Evolutionary conservation across 2,113 vertebrate genomes (phyloP).

Genomic region (Cebidichthys violaceus): DNA sequence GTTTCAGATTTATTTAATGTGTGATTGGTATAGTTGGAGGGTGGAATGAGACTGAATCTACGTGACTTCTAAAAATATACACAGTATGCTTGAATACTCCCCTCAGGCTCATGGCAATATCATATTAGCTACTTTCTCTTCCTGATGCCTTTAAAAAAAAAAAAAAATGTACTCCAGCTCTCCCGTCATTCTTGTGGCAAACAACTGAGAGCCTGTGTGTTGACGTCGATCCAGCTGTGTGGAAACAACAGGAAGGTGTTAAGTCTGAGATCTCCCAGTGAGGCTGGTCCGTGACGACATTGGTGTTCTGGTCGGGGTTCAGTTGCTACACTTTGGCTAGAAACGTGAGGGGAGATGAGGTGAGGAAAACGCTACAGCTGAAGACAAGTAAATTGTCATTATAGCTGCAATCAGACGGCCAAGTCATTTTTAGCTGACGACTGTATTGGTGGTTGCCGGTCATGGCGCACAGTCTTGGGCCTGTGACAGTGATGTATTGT

Average conservation of each 20-base stretch:
- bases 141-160: neutral
- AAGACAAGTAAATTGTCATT: constrained; percentile 70
- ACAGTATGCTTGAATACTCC: neutral
- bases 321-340: constrained; percentile 42
- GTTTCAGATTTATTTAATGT: neutral
- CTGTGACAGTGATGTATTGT: constrained; percentile 70
- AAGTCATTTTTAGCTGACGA: constrained; percentile 78
- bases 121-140: neutral
- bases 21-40: neutral
- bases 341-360: constrained; percentile 35
- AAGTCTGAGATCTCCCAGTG: constrained; percentile 54
- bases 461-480: constrained; percentile 64
- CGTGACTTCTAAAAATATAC: neutral
- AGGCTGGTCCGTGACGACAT: constrained; percentile 35
- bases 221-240: constrained; percentile 25
- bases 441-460: constrained; percentile 50
- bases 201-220: constrained; percentile 39
- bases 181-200: constrained; percentile 17
- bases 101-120: neutral
- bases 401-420: constrained; percentile 68
- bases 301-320: constrained; percentile 34
- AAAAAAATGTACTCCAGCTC: too few species aligned
- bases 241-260: constrained; percentile 55
- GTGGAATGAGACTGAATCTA: neutral
- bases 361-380: constrained; percentile 36